Evolutionary conservation across 1,140 invertebrate species (phyloP).

Genomic region (Pachypeltis micranthus): DNA sequence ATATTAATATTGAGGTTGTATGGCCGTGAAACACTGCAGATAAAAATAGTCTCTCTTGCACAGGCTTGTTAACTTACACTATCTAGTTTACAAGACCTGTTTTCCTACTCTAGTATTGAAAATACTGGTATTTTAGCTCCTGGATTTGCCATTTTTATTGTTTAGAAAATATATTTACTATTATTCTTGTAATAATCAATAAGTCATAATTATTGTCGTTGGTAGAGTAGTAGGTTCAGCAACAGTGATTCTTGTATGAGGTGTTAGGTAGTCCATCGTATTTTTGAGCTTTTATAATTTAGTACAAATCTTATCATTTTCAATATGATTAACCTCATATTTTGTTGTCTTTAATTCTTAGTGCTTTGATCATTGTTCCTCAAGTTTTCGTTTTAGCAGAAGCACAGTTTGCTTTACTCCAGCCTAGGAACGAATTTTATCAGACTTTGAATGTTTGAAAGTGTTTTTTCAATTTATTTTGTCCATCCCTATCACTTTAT

Average conservation of each 20-base stretch:
- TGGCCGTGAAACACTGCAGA: not conserved
- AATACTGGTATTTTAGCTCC: slow-evolving; percentile 11
- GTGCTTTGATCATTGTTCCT: not conserved
- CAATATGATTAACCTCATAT: slow-evolving; percentile 4
- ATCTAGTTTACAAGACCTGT: slow-evolving; percentile 29
- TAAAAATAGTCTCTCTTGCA: slow-evolving; percentile 9
- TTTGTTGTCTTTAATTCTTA: not conserved
- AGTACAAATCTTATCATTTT: slow-evolving; percentile 12
- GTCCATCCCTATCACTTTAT: too few relatives aligned
- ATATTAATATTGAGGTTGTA: slow-evolving; percentile 8
- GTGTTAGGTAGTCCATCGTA: slow-evolving; percentile 26
- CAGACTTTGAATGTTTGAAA: too few relatives aligned
- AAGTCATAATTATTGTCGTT: slow-evolving; percentile 26
- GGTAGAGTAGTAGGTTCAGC: slow-evolving; percentile 22
- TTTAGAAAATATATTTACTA: slow-evolving; percentile 24
- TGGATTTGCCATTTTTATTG: slow-evolving; percentile 20
- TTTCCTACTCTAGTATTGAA: slow-evolving; percentile 14
- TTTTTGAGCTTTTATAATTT: slow-evolving; percentile 20
- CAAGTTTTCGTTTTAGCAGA: too few relatives aligned
- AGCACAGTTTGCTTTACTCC: too few relatives aligned
- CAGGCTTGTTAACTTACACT: slow-evolving; percentile 29
- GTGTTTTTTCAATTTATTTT: too few relatives aligned
- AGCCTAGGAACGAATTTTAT: too few relatives aligned
- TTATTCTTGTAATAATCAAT: slow-evolving; percentile 23
- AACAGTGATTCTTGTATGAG: slow-evolving; percentile 23